Evolutionary conservation across 2,797 vertebrate genomes (phyloP).

Genomic region (Notoglanidium macrostoma): DNA sequence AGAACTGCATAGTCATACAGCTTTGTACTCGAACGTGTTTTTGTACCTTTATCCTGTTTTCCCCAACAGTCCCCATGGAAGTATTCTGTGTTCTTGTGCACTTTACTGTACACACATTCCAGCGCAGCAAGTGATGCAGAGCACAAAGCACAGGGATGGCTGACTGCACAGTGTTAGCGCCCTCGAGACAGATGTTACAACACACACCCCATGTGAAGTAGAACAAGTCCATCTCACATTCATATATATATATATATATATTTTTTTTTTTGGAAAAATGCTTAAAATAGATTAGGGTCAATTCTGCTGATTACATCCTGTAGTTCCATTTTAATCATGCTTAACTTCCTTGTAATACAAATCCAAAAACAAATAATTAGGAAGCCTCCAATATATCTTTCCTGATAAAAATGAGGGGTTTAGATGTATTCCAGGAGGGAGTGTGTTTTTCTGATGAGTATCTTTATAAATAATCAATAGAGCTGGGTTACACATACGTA

Average conservation of each 20-base stretch:
- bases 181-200: conserved; percentile 37
- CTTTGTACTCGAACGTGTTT: conserved; percentile 10
- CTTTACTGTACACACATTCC: conserved; percentile 53
- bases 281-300: not conserved
- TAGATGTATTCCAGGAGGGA: not conserved
- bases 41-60: conserved; percentile 42
- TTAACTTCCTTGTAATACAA: not conserved
- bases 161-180: conserved; percentile 49
- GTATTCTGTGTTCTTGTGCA: conserved; percentile 40
- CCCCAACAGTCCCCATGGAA: conserved; percentile 37
- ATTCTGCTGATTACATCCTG: not conserved
- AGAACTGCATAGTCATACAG: not conserved
- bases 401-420: not conserved
- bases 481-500: not conserved
- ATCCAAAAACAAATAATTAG: not conserved
- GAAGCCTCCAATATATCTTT: not conserved
- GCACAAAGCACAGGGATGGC: conserved; percentile 50
- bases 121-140: conserved; percentile 53
- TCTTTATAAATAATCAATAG: not conserved
- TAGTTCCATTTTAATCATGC: not conserved
- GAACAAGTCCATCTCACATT: not conserved
- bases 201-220: conserved; percentile 13
- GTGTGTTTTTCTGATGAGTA: not conserved
- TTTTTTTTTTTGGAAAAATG: not conserved
- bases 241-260: too few species aligned